Base-by-base conservation (phyloP, 2,888 invertebrate species). In the Apodemia duryi region DNA sequence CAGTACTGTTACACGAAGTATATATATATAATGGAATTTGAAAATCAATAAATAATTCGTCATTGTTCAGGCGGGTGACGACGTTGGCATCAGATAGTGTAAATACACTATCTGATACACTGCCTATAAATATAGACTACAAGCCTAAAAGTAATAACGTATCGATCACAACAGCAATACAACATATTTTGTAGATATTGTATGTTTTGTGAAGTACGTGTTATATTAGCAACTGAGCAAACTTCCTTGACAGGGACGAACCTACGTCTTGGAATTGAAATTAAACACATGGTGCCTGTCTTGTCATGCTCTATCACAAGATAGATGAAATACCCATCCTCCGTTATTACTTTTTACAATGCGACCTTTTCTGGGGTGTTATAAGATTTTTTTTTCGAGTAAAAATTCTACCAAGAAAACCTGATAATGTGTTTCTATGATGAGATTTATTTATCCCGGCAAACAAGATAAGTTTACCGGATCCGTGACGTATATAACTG, bases 231-330 rank as follows among this genome's bases (percentile, higher is more conserved):
- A 57, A 32, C 57, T 57, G 32, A 57, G 57, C 57, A 13, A 57
- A 57, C 57, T 57, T 57, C 32, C 57, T 32, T 57, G 57, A 57
- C 57, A 57, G 57, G 57, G 32, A 57, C 32, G 63, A 65, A 66
- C 66, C 63, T 52, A 46, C 63, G 41, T 63, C 54, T 62, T 54
- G 66, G 52, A 65, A 66, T 64, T 65, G 66, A 66, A 69, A 67
- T 66, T 65, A 63, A 69, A 68, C 68, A 70, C 63, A 65, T 69
- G 68, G 67, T 66, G 65, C 66, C 64, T 63, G 65, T 46, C 63
- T 63, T 68, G 69, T 57, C 57, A 57, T 57, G 57, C 57, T 57
- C 32, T 57, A 57, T 57, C 57, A 57, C 57, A 57, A 57, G 57
- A 67, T 67, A 68, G 65, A 68, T 68, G 68, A 68, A 67, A 68